Evolutionary conservation across 1,140 invertebrate genomes (phyloP).

Genomic region (Bicyclus anynana): DNA sequence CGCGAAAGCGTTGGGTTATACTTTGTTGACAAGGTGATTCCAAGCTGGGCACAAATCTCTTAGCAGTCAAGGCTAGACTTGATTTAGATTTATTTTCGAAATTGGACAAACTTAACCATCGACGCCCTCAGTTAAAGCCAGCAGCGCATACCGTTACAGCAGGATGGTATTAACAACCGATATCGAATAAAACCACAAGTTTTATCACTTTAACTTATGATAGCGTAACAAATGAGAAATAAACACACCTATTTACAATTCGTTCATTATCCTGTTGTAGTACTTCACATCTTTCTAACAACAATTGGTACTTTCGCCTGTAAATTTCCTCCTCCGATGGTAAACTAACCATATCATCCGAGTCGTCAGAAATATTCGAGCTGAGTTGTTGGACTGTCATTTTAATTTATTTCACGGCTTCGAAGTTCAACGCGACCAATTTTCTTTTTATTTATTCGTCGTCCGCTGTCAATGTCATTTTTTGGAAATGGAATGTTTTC

Average conservation of each 20-base stretch:
- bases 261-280: constrained; percentile 82
- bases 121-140: too few relatives aligned
- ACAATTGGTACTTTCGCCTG: constrained; percentile 80
- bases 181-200: too few relatives aligned
- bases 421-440: constrained; percentile 72
- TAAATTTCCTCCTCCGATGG: constrained; percentile 79
- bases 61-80: too few relatives aligned
- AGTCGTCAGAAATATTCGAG: constrained; percentile 77
- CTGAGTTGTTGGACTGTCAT: constrained; percentile 76
- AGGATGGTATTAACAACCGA: too few relatives aligned
- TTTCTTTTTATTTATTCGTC: constrained; percentile 57
- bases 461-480: constrained; percentile 40
- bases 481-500: constrained; percentile 9
- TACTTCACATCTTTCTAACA: constrained; percentile 81
- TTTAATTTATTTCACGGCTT: constrained; percentile 74
- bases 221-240: constrained; percentile 18
- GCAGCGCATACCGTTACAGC: too few relatives aligned
- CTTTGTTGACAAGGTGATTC: too few relatives aligned
- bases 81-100: too few relatives aligned
- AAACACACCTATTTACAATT: constrained; percentile 79
- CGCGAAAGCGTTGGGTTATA: too few relatives aligned
- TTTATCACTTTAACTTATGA: constrained; percentile 1
- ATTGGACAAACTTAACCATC: too few relatives aligned
- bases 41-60: too few relatives aligned
- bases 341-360: constrained; percentile 76